Evolutionary conservation across 2,113 vertebrate species (phyloP), one percentile per base, ranked within the genome.

Genomic region (Ageneiosus marmoratus): DNA sequence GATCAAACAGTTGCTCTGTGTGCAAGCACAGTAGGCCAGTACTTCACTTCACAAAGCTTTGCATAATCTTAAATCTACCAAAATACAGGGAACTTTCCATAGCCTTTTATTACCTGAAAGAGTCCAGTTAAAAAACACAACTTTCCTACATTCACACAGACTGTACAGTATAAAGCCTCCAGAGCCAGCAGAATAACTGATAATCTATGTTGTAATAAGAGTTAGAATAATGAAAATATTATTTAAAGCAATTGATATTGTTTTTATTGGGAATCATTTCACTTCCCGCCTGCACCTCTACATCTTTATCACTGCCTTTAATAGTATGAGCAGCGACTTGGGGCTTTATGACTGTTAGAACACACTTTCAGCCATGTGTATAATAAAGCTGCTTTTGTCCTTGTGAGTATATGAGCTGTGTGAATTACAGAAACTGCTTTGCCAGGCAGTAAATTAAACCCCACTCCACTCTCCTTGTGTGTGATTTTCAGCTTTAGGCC

Each of bases 341-440:
- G 24, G 11, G 56, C 51, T 73, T 60, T 60, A 29, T 62, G 46
- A 34, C 53, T 73, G 80, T 46, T 60, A 22, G 80, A 60, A 72
- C 67, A 60, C 41, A 37, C 70, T 34, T 82, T 20, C 55, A 74
- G 56, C 55, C 53, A 74, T 82, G 69, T 62, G 69, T 81, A 69
- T 50, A 82, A 74, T 74, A 62, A 74, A 74, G 37, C 65, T n/a
- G 34, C 65, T 81, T 67, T 81, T 72, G 79, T 72, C 50, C 67
- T 72, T 72, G 34, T 58, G 80, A 34, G 80, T 63, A 63, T 44
- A 63, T 24, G 67, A 32, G 27, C 60, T 44, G 58, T 67, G 73
- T 55, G 72, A 65, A 29, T 77, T 76, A 76, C 46, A 77, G 58
- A 83, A 83, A 83, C 48, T 41, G 81, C 73, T 77, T 83, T 67